A percentile compares a stretch with the other conserved stretches of the same genome.
phyloP scores from a whole-genome alignment of 2,888 invertebrate species.

The Thalpophila matura region DNA sequence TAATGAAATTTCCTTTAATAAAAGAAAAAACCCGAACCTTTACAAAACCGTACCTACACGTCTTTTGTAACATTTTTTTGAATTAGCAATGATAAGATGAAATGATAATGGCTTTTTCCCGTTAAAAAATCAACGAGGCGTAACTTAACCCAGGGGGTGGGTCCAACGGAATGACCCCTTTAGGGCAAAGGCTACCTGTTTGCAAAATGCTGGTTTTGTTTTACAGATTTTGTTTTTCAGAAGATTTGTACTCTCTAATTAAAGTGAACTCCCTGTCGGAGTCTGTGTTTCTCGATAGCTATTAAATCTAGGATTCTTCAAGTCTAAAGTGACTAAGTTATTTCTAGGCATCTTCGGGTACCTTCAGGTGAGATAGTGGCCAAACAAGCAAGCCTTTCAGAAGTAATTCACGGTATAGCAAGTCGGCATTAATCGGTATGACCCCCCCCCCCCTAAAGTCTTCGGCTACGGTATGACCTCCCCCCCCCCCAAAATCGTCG shows the following conservation, averaged over 20 bases:
- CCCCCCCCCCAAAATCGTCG: no score
- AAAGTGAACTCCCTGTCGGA: background rate
- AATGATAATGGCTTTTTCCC: conserved; percentile 60
- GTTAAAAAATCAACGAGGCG: conserved; percentile 61
- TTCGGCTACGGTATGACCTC: no score
- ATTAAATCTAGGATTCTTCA: no score
- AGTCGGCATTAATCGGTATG: no score
- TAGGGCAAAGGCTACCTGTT: conserved; percentile 38
- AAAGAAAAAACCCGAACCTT: conserved; percentile 26
- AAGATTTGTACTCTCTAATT: conserved; percentile 8
- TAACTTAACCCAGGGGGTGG: conserved; percentile 54
- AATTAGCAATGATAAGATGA: conserved; percentile 60
- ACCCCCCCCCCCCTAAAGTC: no score
- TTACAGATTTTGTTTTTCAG: conserved; percentile 36
- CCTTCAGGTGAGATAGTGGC: no score
- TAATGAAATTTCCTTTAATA: conserved; percentile 34
- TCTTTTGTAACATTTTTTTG: conserved; percentile 56
- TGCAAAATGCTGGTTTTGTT: conserved; percentile 47
- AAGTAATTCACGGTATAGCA: no score
- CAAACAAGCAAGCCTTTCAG: no score
- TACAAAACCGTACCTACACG: conserved; percentile 21
- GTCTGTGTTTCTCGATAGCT: no score
- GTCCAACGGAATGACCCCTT: conserved; percentile 48
- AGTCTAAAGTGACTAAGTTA: no score
- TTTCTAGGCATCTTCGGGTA: no score